Conservation (phyloP, 2,797 vertebrate species). For the Pangasius larnaudii region DNA sequence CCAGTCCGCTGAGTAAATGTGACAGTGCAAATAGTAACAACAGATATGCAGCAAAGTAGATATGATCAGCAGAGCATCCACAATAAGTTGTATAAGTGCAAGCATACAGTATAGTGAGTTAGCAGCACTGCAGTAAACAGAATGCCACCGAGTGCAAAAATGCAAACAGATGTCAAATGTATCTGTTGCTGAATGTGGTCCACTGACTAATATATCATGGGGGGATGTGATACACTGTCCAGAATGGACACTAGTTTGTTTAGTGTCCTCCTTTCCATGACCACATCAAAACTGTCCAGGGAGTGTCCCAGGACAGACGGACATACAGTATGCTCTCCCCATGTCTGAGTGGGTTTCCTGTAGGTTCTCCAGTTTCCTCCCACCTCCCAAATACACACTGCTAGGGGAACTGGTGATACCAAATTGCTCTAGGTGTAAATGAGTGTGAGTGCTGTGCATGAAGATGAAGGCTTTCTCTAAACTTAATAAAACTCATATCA, state of each 20-base stretch:
- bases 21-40: background rate
- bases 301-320: background rate
- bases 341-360: background rate
- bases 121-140: background rate
- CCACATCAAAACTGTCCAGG: background rate
- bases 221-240: too few relatives aligned
- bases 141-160: background rate
- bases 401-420: background rate
- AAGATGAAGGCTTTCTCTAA: background rate
- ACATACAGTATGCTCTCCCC: background rate
- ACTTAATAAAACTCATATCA: background rate
- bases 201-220: background rate
- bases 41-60: background rate
- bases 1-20: background rate
- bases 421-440: background rate
- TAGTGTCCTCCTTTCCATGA: background rate
- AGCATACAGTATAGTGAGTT: background rate
- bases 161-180: background rate
- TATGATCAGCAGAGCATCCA: background rate
- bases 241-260: background rate
- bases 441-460: background rate
- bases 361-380: background rate
- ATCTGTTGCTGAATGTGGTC: background rate
- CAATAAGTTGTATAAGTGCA: background rate
- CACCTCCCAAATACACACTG: background rate